Evolutionary conservation across 2,113 vertebrate species (phyloP).

Genomic region (Baryphthengus martii): DNA sequence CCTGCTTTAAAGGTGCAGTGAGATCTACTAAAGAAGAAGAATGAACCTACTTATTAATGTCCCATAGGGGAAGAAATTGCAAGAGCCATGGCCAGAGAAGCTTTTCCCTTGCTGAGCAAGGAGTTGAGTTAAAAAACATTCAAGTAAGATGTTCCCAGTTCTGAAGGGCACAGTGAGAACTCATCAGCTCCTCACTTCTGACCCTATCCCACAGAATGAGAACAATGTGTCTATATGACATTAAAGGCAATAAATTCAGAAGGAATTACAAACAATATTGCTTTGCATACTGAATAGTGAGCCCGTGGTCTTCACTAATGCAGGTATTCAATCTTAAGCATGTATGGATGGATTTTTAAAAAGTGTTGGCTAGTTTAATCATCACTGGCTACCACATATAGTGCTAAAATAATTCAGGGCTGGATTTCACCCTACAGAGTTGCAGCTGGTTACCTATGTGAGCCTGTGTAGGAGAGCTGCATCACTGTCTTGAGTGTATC

Average conservation of each 20-base stretch:
- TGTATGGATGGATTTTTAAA: neutral
- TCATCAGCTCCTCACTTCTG: neutral
- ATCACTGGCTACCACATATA: neutral
- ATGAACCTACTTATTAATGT: neutral
- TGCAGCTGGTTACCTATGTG: neutral
- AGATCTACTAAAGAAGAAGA: neutral
- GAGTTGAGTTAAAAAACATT: neutral
- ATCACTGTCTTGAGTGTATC: neutral
- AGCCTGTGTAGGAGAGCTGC: neutral
- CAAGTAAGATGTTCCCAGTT: neutral
- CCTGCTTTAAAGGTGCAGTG: neutral
- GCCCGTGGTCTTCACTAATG: neutral
- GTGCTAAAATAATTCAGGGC: neutral
- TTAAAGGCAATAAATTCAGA: neutral
- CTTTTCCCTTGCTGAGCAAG: neutral
- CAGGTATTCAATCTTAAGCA: neutral
- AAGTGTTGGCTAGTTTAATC: neutral
- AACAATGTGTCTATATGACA: neutral
- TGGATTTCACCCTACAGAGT: neutral
- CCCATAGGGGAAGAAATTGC: neutral
- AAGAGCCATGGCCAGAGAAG: neutral
- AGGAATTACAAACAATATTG: neutral
- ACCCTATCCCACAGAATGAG: neutral
- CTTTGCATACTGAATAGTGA: neutral
- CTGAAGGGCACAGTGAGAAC: neutral